phyloP scores from a whole-genome alignment of 92 coral and sea anemone species.

The Virgularia gustaviana region DNA sequence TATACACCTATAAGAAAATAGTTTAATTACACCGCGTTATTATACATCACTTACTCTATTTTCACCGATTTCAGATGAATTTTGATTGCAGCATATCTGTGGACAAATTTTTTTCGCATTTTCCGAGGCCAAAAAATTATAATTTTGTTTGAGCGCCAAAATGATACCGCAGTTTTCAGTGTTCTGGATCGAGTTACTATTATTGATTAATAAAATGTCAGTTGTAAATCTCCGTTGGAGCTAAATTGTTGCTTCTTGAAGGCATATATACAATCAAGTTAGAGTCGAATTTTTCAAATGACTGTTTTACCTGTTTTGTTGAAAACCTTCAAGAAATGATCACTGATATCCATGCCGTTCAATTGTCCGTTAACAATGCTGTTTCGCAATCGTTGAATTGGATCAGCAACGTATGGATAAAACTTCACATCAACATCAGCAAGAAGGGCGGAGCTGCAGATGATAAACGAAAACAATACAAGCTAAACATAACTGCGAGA shows the following conservation, averaged over 20 bases:
- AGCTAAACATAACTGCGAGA: too few species aligned
- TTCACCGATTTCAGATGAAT: too few species aligned
- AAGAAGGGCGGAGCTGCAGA: conserved; percentile 16
- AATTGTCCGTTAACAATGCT: conserved; percentile 26
- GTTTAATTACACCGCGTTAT: too few species aligned
- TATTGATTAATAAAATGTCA: too few species aligned
- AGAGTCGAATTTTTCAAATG: background rate
- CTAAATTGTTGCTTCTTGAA: background rate
- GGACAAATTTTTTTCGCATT: too few species aligned
- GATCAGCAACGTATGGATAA: conserved; percentile 29
- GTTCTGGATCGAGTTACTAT: too few species aligned
- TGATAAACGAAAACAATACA: background rate
- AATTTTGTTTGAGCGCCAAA: too few species aligned
- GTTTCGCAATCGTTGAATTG: conserved; percentile 21
- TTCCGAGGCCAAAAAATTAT: too few species aligned
- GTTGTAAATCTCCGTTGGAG: too few species aligned
- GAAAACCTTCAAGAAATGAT: conserved; percentile 26
- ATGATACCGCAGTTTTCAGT: too few species aligned
- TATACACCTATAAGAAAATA: conserved; percentile 21
- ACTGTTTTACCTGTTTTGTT: conserved; percentile 21
- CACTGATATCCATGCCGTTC: conserved; percentile 39
- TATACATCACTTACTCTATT: too few species aligned
- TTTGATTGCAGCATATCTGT: too few species aligned
- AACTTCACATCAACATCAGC: conserved; percentile 30
- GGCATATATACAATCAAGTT: background rate